A percentile compares a stretch with the other conserved stretches of the same genome.
Conservation (phyloP, 2,113 vertebrate genomes). For the Climacteris rufus region DNA sequence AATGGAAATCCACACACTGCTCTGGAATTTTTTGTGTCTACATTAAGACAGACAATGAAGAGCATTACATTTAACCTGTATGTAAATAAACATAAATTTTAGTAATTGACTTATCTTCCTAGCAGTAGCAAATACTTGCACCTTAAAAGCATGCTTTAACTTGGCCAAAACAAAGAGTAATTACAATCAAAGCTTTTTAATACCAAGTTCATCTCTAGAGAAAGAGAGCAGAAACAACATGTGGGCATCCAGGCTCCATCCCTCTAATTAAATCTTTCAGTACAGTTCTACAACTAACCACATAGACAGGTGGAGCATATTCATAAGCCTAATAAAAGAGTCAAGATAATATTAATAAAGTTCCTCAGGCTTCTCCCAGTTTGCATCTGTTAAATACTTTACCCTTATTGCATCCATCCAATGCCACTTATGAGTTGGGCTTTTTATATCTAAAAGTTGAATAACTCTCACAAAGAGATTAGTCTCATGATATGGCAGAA, state of each 20-base stretch:
- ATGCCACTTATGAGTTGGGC: slow-evolving; percentile 86
- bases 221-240: neutral
- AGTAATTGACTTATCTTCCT: neutral
- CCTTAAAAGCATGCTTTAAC: neutral
- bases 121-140: neutral
- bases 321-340: neutral
- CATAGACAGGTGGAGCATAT: neutral
- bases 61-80: neutral
- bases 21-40: neutral
- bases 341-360: neutral
- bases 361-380: neutral
- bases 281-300: neutral
- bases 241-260: neutral
- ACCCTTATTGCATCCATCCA: slow-evolving; percentile 93
- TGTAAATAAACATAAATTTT: neutral
- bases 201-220: neutral
- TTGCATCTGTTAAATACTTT: neutral
- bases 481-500: slow-evolving; percentile 91
- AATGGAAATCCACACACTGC: neutral
- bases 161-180: neutral
- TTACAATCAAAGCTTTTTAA: neutral
- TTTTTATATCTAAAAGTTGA: slow-evolving; percentile 86
- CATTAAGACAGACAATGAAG: neutral
- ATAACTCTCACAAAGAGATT: slow-evolving; percentile 90
- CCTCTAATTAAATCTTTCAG: neutral